Conservation (phyloP, 2,113 vertebrate genomes). For the Tonatia bakeri region DNA sequence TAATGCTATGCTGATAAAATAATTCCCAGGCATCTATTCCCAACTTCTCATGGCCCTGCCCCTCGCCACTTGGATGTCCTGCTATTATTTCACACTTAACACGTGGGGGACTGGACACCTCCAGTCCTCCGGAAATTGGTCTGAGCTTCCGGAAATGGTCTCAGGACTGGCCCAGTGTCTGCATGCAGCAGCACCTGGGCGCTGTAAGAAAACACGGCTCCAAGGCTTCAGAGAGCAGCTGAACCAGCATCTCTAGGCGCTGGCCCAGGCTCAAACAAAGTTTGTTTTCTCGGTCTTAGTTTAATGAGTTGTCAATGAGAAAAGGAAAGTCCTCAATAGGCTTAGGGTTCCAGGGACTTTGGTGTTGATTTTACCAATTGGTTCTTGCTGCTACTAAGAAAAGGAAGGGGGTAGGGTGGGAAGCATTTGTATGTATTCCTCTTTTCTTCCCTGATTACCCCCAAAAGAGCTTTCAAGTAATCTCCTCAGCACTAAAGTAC, state of each 20-base stretch:
- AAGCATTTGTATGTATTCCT: constrained; percentile 29
- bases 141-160: not conserved
- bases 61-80: not conserved
- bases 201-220: not conserved
- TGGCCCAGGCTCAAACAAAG: not conserved
- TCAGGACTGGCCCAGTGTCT: not conserved
- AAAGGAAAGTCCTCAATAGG: not conserved
- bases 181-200: not conserved
- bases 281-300: constrained; percentile 43
- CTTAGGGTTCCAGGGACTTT: not conserved
- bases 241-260: not conserved
- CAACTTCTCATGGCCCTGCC: not conserved
- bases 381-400: constrained; percentile 17
- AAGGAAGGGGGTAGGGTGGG: constrained; percentile 36
- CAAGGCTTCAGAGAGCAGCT: not conserved
- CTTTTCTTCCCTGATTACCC: constrained; percentile 58
- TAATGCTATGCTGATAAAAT: not conserved
- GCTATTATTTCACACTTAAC: constrained; percentile 18
- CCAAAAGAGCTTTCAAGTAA: constrained; percentile 70
- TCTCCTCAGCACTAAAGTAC: constrained; percentile 46
- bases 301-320: constrained; percentile 53
- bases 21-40: not conserved
- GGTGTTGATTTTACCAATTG: not conserved
- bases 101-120: not conserved
- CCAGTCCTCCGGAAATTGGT: not conserved